phyloP scores from a whole-genome alignment of 2,113 vertebrate species.

The Madoqua kirkii region DNA sequence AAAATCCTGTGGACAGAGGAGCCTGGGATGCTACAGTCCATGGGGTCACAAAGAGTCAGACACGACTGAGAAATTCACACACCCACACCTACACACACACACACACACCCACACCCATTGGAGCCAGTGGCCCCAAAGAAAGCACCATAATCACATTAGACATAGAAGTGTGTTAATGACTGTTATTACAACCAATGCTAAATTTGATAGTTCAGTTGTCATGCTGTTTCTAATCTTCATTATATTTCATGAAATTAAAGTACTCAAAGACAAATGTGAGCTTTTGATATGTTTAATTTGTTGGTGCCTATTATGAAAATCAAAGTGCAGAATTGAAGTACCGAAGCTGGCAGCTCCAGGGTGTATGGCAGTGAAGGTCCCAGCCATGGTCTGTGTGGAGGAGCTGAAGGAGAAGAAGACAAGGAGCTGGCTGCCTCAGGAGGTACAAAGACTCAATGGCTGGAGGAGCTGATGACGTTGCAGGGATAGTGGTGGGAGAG shows the following conservation, averaged over 20 bases:
- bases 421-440: not conserved
- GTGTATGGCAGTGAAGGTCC: not conserved
- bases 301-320: not conserved
- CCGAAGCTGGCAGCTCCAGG: fast-evolving
- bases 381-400: not conserved
- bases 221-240: not conserved
- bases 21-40: not conserved
- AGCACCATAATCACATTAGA: not conserved
- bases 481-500: not conserved
- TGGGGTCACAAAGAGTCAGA: not conserved
- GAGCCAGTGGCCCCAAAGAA: not conserved
- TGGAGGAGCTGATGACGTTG: not conserved
- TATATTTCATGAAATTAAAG: not conserved
- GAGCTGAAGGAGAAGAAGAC: fast-evolving
- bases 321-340: not conserved
- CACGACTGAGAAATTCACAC: not conserved
- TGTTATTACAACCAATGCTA: not conserved
- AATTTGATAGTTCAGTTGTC: not conserved
- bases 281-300: not conserved
- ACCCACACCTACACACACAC: not conserved
- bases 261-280: not conserved
- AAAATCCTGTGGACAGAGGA: not conserved
- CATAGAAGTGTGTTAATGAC: not conserved
- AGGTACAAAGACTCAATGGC: not conserved
- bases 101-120: not conserved